Conservation (phyloP, 2,113 vertebrate genomes). For the Phalacrocorax brasilianus region DNA sequence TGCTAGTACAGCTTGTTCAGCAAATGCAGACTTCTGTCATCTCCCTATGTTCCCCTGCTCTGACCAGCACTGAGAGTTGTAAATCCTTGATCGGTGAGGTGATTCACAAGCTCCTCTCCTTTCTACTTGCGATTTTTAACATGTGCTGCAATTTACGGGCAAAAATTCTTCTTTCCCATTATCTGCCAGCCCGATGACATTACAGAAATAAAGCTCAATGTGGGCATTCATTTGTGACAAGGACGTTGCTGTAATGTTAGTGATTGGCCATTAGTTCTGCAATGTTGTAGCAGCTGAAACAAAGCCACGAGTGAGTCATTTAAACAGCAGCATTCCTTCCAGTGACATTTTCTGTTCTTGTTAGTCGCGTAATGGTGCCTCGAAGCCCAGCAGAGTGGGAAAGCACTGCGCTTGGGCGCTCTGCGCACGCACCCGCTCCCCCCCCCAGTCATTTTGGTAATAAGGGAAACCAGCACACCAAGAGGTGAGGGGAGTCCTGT, state of each 20-base stretch:
- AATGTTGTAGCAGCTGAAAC: not conserved
- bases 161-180: not conserved
- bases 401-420: no score
- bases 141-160: not conserved
- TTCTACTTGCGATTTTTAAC: not conserved
- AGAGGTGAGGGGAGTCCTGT: accelerated
- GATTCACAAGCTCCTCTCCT: not conserved
- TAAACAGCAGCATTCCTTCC: not conserved
- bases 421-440: accelerated
- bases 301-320: not conserved
- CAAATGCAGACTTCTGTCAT: not conserved
- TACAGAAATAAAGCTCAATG: not conserved
- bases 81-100: not conserved
- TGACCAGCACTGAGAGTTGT: not conserved
- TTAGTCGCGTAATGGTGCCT: not conserved
- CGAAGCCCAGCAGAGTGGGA: not conserved
- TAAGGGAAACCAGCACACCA: not conserved
- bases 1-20: not conserved
- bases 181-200: not conserved
- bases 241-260: not conserved
- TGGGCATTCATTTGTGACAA: not conserved
- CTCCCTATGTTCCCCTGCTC: not conserved
- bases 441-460: not conserved
- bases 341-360: not conserved
- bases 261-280: not conserved